Conservation (phyloP, 2,113 vertebrate species). For the Nesoenas mayeri region DNA sequence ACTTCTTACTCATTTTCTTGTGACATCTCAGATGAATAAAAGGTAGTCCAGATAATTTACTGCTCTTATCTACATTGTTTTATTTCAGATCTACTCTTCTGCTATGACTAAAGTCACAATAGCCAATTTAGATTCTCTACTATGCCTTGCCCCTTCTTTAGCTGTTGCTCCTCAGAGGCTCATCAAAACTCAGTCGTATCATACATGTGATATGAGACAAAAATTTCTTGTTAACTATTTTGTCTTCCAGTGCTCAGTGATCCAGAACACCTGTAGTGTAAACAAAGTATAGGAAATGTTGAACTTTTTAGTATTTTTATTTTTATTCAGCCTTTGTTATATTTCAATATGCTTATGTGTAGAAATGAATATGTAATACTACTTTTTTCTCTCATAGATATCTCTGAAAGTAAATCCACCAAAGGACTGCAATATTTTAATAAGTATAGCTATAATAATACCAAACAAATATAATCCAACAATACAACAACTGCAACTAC, state of each 20-base stretch:
- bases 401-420: neutral
- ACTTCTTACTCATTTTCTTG: neutral
- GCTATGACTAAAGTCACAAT: neutral
- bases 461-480: neutral
- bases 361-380: neutral
- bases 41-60: neutral
- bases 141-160: neutral
- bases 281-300: neutral
- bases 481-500: neutral
- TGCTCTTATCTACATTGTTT: neutral
- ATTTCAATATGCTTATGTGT: neutral
- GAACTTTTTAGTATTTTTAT: neutral
- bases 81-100: neutral
- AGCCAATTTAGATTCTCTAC: neutral
- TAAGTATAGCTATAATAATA: neutral
- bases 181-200: neutral
- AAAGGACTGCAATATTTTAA: neutral
- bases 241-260: neutral
- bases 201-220: accelerated
- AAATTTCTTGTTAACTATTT: neutral
- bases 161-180: neutral
- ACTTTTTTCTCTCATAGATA: neutral
- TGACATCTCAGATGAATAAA: neutral
- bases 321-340: neutral
- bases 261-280: neutral